Percentiles rank a stretch among this genome's conserved stretches.
Evolutionary conservation across 2,888 invertebrate genomes (phyloP).

Genomic region (Acrobasis repandana): DNA sequence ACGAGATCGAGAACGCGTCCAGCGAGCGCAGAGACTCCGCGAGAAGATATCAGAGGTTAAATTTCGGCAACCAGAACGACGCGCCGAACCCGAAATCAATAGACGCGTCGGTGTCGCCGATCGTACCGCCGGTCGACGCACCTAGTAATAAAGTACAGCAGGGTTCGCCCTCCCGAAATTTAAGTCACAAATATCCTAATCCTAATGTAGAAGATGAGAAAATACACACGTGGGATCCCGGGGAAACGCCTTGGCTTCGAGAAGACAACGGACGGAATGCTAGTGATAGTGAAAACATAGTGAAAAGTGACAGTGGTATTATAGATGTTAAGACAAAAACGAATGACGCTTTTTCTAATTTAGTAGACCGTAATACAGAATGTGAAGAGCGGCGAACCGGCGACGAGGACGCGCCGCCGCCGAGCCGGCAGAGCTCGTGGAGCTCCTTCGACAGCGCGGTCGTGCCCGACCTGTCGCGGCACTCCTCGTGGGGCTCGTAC

Average conservation of each 20-base stretch:
- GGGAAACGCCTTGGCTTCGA: slow-evolving; percentile 68
- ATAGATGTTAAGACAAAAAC: slow-evolving; percentile 71
- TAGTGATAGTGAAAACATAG: slow-evolving; percentile 69
- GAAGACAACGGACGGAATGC: slow-evolving; percentile 54
- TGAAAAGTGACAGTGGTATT: slow-evolving; percentile 80
- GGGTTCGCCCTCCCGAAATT: slow-evolving; percentile 55
- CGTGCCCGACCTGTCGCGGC: slow-evolving; percentile 87
- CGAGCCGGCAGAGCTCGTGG: slow-evolving; percentile 89
- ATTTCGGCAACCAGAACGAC: slow-evolving; percentile 51
- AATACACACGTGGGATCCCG: slow-evolving; percentile 87
- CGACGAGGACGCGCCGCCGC: slow-evolving; percentile 60
- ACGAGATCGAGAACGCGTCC: slow-evolving; percentile 85
- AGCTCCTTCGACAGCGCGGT: slow-evolving; percentile 90
- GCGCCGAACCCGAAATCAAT: slow-evolving; percentile 38
- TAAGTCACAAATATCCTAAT: slow-evolving; percentile 53
- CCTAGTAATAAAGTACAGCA: slow-evolving; percentile 40
- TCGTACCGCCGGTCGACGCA: slow-evolving; percentile 36
- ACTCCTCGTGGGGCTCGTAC: slow-evolving; percentile 92
- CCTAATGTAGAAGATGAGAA: slow-evolving; percentile 68
- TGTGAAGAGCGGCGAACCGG: slow-evolving; percentile 57
- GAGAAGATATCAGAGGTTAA: slow-evolving; percentile 54
- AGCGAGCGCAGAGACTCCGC: slow-evolving; percentile 57
- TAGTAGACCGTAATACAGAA: slow-evolving; percentile 88
- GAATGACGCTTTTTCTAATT: slow-evolving; percentile 87
- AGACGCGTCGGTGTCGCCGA: slow-evolving; percentile 33